Conservation (phyloP, 2,797 vertebrate genomes). For the Gambelia wislizenii region DNA sequence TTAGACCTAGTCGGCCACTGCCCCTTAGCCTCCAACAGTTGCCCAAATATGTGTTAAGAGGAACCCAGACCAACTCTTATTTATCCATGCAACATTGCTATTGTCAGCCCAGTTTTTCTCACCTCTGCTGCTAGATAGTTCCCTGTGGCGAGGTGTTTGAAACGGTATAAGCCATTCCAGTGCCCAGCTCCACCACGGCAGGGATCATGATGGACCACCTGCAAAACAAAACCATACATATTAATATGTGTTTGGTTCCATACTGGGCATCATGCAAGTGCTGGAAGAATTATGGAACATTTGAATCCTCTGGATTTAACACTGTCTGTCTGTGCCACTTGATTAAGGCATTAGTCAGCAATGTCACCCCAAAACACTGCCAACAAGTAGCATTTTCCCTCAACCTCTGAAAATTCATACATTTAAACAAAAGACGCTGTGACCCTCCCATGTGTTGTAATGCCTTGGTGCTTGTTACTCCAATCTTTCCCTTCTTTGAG, state of each 20-base stretch:
- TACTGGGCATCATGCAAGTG: not conserved
- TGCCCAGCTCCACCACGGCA: constrained; percentile 96
- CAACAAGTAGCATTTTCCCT: not conserved
- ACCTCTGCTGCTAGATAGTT: constrained; percentile 98
- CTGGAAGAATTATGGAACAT: not conserved
- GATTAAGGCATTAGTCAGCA: not conserved
- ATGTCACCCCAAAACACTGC: not conserved
- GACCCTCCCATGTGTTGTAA: not conserved
- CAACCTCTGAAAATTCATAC: not conserved
- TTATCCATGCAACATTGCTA: not conserved
- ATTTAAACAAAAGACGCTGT: not conserved
- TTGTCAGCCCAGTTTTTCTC: constrained; percentile 48
- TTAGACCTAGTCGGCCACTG: no score
- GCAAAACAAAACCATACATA: constrained; percentile 12
- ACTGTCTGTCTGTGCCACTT: not conserved
- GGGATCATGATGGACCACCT: constrained; percentile 97
- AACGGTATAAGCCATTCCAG: constrained; percentile 97
- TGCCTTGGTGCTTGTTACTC: not conserved
- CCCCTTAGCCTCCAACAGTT: no score
- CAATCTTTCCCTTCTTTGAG: not conserved
- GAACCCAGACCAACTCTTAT: not conserved
- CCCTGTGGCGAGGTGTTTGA: constrained; percentile 96
- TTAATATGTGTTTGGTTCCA: not conserved
- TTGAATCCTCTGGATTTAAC: not conserved
- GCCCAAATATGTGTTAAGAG: not conserved